Evolutionary conservation across 1,140 invertebrate species (phyloP), one percentile per base, ranked within the genome.

Genomic region (Neodiprion virginianus): DNA sequence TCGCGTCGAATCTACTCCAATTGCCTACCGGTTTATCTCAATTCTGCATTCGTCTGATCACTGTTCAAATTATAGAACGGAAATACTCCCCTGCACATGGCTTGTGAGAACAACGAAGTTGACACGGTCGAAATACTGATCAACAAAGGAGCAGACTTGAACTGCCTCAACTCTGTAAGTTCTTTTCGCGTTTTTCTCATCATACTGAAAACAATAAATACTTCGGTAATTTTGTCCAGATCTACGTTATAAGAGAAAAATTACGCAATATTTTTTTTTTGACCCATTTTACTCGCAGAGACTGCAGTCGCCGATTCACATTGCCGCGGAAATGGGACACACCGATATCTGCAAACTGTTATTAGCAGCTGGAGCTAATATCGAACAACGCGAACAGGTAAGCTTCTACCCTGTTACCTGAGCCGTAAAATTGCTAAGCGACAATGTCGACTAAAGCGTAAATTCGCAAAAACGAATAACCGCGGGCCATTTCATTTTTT

Each of bases 71-170:
- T 89, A 50, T 84, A 95, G 94, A 91, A 92, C 80, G 94, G 94
- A 1, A 95, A 94, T 76, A 93, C 94, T 17, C 90, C 94, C 1
- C 85, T 96, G n/a, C 94, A 96, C 84, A 86, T 94, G 66, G 93
- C 95, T 23, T 94, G 93, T 70, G 90, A 92, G 73, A 91, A 91
- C 1, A 94, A 95, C 82, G 91, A 94, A 75, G 87, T 90, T 4
- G 92, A 94, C 71, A 92, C 92, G 21, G 93, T 94, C 5, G 91
- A 94, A 85, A 88, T 94, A 75, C 88, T 96, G 48, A 91, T 95
- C 69, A 88, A 91, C 9, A 91, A 92, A 77, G 93, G 93, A 4
- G 92, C 93, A 7, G 91, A 95, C 82, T 86, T 95, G 7, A 93
- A 95, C 76, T 88, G 91, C 61, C 89, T 93, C 7, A 96, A 96